Evolutionary conservation across 2,797 vertebrate species (phyloP).

Genomic region (Hippocampus kuda): DNA sequence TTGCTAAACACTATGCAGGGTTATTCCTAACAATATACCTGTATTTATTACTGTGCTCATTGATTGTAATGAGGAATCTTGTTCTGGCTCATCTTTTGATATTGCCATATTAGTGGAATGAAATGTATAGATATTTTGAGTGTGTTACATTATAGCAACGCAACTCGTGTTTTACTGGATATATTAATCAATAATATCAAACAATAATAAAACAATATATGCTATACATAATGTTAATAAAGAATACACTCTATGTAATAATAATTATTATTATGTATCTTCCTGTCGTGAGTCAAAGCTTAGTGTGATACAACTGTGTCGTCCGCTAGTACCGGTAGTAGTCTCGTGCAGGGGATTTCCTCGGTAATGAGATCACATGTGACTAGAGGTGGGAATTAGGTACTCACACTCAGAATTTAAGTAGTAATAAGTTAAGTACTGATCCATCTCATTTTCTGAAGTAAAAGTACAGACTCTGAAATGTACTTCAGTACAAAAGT

Average conservation of each 20-base stretch:
- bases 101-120: neutral
- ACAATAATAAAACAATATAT: neutral
- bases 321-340: neutral
- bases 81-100: neutral
- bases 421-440: too few species aligned
- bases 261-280: neutral
- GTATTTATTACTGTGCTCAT: neutral
- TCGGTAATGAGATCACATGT: neutral
- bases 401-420: too few species aligned
- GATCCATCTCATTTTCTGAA: too few species aligned
- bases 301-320: neutral
- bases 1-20: neutral
- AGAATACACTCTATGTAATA: neutral
- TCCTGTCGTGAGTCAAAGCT: neutral
- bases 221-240: too few species aligned
- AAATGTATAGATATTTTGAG: neutral
- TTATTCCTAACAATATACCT: neutral
- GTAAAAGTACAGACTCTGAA: too few species aligned
- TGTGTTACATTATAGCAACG: neutral
- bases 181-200: neutral
- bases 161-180: neutral
- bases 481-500: too few species aligned
- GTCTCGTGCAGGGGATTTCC: neutral
- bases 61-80: neutral
- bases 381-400: too few species aligned